Evolutionary conservation across 2,888 invertebrate genomes (phyloP).

Genomic region (Noctua comes): DNA sequence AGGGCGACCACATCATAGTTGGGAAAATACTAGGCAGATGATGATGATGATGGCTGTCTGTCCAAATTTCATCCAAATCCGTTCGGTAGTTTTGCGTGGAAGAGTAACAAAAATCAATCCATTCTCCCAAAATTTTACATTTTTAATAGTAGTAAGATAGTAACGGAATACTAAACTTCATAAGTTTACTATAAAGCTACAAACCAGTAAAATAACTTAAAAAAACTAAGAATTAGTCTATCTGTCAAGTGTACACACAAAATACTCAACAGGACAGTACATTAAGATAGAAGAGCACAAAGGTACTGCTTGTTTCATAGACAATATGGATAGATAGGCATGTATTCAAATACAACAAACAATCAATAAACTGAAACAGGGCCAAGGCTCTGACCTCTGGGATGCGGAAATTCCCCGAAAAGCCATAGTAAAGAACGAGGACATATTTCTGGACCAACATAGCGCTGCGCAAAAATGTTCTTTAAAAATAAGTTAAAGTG

Average conservation of each 20-base stretch:
- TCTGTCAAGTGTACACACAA: too few species aligned
- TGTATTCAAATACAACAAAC: background rate
- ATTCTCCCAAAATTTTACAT: too few species aligned
- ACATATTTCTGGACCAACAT: background rate
- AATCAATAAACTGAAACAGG: conserved; percentile 11
- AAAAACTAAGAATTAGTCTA: background rate
- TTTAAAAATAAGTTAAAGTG: conserved; percentile 2
- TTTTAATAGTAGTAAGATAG: too few species aligned
- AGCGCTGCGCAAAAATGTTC: background rate
- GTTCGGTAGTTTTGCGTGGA: too few species aligned
- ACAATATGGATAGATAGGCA: background rate
- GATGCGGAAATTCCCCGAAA: conserved; percentile 5
- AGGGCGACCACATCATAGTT: background rate
- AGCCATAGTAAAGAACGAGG: background rate
- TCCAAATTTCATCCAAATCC: background rate
- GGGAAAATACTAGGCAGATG: background rate
- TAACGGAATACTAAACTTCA: background rate
- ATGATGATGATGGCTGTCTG: background rate
- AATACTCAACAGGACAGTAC: background rate
- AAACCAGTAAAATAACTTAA: background rate
- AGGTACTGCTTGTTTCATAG: too few species aligned
- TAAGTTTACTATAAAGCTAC: background rate
- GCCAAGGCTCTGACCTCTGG: conserved; percentile 8
- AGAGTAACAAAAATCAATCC: too few species aligned
- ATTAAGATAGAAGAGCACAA: background rate